phyloP scores from a whole-genome alignment of 2,888 invertebrate genomes.

The Hetaerina titia region DNA sequence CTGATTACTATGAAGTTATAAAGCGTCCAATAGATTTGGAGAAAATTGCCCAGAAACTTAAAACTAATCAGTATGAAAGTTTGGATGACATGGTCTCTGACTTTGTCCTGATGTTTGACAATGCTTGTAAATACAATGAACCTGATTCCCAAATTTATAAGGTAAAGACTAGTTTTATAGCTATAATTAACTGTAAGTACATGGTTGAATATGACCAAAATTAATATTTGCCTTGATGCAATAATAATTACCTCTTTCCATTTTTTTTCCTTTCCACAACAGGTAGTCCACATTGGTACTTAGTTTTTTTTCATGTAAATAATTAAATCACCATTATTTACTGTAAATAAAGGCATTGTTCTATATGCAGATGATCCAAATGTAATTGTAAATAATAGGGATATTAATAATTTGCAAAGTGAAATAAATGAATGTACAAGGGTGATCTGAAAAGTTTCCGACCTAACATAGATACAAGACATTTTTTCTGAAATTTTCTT shows the following conservation, averaged over 20 bases:
- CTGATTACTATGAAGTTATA: conserved; percentile 98
- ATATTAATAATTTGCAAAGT: too few relatives aligned
- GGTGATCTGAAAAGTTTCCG: too few relatives aligned
- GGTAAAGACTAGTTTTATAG: conserved; percentile 75
- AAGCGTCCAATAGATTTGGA: conserved; percentile 98
- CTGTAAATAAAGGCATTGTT: too few relatives aligned
- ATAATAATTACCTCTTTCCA: not conserved
- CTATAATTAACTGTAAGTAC: not conserved
- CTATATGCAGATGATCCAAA: too few relatives aligned
- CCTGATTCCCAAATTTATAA: conserved; percentile 98
- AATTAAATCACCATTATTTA: too few relatives aligned
- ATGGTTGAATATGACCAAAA: not conserved
- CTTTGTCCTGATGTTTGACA: conserved; percentile 95
- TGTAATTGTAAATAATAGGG: too few relatives aligned
- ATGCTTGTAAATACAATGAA: conserved; percentile 98
- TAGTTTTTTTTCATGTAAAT: not conserved
- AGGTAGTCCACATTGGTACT: not conserved
- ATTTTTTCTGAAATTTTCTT: too few relatives aligned
- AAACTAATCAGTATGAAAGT: conserved; percentile 86
- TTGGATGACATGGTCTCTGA: conserved; percentile 94
- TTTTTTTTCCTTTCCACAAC: not conserved
- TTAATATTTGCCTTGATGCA: not conserved
- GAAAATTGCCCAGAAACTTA: conserved; percentile 92
- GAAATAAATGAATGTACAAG: too few relatives aligned
- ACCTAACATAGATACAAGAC: too few relatives aligned